Evolutionary conservation across 2,113 vertebrate genomes (phyloP), one percentile per base, ranked within the genome.

Genomic region (Notiomystis cincta): DNA sequence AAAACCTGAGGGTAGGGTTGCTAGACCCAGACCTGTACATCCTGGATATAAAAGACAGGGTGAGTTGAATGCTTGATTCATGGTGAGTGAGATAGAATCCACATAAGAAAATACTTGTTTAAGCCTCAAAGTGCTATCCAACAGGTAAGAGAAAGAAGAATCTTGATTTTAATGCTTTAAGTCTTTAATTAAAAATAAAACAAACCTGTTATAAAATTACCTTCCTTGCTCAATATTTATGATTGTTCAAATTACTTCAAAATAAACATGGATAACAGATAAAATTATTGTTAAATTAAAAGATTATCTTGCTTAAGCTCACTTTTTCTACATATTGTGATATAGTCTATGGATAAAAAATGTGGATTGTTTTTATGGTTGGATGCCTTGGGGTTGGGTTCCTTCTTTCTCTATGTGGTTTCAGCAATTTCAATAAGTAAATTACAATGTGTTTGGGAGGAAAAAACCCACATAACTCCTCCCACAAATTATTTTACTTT

Each of bases 301-400:
- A 78, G 10, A 18, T 4, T 69, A 3, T 2, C 72, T 82, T 50
- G 2, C 13, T 72, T 67, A 48, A 37, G 2, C 53, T 86, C n/a
- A 64, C 2, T 89, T 62, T 57, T 8, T 77, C 3, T 35, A 30
- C 0, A 0, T 71, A 50, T 27, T 56, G 3, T 38, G 42, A 54
- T 31, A 31, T 4, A 30, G 7, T 7, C 27, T 78, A 15, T 58
- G 24, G 9, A 62, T 37, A n/a, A 87, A 82, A 76, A 44, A 8
- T 3, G 4, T 45, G 6, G 0, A 2, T 8, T 37, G 7, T 17
- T 44, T 58, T 66, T 51, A 35, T 19, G 4, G 9, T 78, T 66
- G 7, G 0, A 17, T 44, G 8, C 0, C 22, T 73, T 47, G 15
- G 10, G 3, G 3, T n/a, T 53, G 11, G 6, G 7, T 11, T 62